Evolutionary conservation across 1,140 invertebrate genomes (phyloP).

Genomic region (Cepaea nemoralis): DNA sequence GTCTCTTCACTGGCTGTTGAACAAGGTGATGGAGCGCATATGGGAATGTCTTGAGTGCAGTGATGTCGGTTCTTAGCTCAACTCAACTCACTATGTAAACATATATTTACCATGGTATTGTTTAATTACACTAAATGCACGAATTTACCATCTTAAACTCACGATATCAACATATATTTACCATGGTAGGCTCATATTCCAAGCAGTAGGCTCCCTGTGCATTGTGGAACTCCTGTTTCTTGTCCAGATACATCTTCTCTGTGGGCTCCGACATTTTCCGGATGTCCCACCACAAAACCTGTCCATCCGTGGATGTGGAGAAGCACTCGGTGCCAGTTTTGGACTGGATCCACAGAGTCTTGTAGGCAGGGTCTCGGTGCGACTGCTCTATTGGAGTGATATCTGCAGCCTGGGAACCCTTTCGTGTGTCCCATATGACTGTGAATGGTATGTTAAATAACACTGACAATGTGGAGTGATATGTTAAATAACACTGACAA

Average conservation of each 20-base stretch:
- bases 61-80: too few relatives aligned
- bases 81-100: too few relatives aligned
- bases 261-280: conserved; percentile 85
- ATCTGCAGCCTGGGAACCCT: conserved; percentile 71
- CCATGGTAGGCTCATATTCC: conserved; percentile 90
- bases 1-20: too few relatives aligned
- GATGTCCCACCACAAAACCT: conserved; percentile 87
- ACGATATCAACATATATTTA: conserved; percentile 51
- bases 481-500: too few relatives aligned
- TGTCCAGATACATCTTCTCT: conserved; percentile 87
- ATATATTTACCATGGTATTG: too few relatives aligned
- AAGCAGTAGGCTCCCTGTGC: conserved; percentile 86
- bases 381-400: conserved; percentile 71
- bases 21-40: too few relatives aligned
- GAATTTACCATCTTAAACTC: too few relatives aligned
- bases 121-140: too few relatives aligned
- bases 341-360: conserved; percentile 71
- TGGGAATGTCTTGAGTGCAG: too few relatives aligned
- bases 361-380: conserved; percentile 72
- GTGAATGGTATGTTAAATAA: conserved; percentile 9
- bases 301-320: conserved; percentile 89
- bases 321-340: conserved; percentile 81
- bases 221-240: conserved; percentile 80
- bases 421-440: conserved; percentile 72
- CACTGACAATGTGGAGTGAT: too few relatives aligned